These are phyloP conservation scores for Cheilosia impressa DNA, from an alignment of 2,888 invertebrate genomes.

Conservation along the genomic window DNA sequence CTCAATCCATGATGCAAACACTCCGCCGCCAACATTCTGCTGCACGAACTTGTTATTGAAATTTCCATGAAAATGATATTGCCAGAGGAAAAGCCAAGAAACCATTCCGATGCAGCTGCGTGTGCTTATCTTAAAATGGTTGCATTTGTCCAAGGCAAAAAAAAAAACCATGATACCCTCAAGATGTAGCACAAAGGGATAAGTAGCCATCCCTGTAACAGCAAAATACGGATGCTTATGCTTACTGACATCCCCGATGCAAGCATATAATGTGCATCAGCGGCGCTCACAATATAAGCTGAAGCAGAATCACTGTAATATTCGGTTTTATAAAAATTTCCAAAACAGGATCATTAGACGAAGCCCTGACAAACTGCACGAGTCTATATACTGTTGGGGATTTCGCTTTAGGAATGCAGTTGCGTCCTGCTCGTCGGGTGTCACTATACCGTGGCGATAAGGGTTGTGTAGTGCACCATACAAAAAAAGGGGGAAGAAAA, in stretches of 20 bases:
- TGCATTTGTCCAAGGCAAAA: constrained; percentile 14
- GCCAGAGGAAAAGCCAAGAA: constrained; percentile 7
- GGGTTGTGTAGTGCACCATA: background rate
- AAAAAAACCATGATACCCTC: constrained; percentile 6
- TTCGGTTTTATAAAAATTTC: constrained; percentile 48
- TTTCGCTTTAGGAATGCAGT: background rate
- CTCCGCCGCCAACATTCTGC: background rate
- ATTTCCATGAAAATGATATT: constrained; percentile 61
- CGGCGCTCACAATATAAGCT: constrained; percentile 22
- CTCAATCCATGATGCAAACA: constrained; percentile 51
- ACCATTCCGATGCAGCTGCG: constrained; percentile 2
- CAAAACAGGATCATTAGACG: constrained; percentile 43
- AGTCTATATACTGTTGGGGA: background rate
- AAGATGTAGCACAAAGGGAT: constrained; percentile 28
- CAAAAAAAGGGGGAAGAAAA: background rate
- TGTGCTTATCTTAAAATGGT: constrained; percentile 21
- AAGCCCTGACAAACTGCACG: constrained; percentile 10
- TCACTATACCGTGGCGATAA: background rate
- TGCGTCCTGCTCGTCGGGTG: background rate
- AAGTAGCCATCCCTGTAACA: background rate
- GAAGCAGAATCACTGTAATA: background rate
- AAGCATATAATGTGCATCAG: constrained; percentile 40
- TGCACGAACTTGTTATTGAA: constrained; percentile 17
- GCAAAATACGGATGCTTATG: background rate
- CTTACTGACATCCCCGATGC: background rate